Evolutionary conservation across 2,113 vertebrate species (phyloP).

Genomic region (Cryptotis parvus): DNA sequence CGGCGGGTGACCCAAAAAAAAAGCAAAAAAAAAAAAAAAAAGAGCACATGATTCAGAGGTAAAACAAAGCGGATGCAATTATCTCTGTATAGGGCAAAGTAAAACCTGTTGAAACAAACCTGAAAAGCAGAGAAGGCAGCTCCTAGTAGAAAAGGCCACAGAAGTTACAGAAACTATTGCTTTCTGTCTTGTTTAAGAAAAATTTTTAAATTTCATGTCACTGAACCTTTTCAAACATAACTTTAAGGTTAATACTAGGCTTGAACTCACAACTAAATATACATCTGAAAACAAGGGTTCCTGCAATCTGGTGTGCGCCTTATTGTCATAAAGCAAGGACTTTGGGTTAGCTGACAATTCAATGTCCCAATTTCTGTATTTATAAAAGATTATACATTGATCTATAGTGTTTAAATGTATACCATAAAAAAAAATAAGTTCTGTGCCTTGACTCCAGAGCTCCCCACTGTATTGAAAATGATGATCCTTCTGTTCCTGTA

Average conservation of each 20-base stretch:
- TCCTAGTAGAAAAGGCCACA: neutral
- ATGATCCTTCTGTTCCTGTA: neutral
- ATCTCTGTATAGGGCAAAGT: no score
- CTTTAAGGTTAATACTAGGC: no score
- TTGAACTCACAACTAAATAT: neutral
- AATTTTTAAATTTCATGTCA: neutral
- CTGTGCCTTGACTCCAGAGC: neutral
- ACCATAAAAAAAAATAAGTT: neutral
- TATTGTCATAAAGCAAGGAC: neutral
- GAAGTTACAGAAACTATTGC: neutral
- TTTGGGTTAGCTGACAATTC: neutral
- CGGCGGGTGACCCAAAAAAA: no score
- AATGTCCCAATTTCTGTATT: neutral
- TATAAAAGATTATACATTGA: no score
- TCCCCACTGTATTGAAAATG: neutral
- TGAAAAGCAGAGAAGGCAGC: neutral
- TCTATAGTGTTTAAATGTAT: neutral
- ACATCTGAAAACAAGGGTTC: neutral
- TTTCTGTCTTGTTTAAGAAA: neutral
- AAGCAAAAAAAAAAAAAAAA: slow-evolving; percentile 11
- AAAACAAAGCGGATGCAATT: neutral
- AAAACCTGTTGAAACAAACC: neutral
- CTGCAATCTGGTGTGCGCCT: neutral
- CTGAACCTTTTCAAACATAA: neutral
- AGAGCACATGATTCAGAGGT: neutral